phyloP scores from a whole-genome alignment of 2,888 invertebrate genomes.

The Phortica magna region DNA sequence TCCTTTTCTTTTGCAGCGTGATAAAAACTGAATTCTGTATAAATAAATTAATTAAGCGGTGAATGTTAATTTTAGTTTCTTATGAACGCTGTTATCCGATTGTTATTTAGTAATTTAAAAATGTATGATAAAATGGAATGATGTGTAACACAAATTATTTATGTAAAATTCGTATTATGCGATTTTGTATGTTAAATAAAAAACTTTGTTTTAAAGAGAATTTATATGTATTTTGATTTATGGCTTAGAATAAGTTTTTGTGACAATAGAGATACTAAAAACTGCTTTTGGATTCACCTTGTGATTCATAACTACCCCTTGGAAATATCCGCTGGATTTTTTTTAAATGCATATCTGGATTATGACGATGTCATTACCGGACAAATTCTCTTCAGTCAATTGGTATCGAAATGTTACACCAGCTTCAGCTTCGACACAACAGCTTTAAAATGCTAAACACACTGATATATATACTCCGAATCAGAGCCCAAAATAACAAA shows the following conservation, averaged over 20 bases:
- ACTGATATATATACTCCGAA: too few relatives aligned
- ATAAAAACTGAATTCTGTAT: slow-evolving; percentile 37
- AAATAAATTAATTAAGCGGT: slow-evolving; percentile 35
- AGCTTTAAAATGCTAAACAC: too few relatives aligned
- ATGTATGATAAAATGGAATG: slow-evolving; percentile 30
- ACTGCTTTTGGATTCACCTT: too few relatives aligned
- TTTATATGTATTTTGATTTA: background rate
- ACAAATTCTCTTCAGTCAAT: too few relatives aligned
- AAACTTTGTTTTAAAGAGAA: background rate
- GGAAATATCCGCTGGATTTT: too few relatives aligned
- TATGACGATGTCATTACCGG: too few relatives aligned
- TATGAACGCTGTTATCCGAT: slow-evolving; percentile 30
- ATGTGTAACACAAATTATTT: slow-evolving; percentile 53
- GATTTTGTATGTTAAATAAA: slow-evolving; percentile 5
- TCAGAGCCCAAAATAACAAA: too few relatives aligned
- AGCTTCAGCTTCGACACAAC: too few relatives aligned
- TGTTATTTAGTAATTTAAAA: slow-evolving; percentile 52
- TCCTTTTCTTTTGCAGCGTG: slow-evolving; percentile 35
- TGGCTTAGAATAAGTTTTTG: background rate
- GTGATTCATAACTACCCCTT: too few relatives aligned
- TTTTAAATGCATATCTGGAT: too few relatives aligned
- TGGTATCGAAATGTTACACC: too few relatives aligned
- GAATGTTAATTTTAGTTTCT: slow-evolving; percentile 33
- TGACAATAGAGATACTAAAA: too few relatives aligned
- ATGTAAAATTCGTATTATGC: background rate